Conservation (phyloP, 2,797 vertebrate species). For the Falco naumanni region DNA sequence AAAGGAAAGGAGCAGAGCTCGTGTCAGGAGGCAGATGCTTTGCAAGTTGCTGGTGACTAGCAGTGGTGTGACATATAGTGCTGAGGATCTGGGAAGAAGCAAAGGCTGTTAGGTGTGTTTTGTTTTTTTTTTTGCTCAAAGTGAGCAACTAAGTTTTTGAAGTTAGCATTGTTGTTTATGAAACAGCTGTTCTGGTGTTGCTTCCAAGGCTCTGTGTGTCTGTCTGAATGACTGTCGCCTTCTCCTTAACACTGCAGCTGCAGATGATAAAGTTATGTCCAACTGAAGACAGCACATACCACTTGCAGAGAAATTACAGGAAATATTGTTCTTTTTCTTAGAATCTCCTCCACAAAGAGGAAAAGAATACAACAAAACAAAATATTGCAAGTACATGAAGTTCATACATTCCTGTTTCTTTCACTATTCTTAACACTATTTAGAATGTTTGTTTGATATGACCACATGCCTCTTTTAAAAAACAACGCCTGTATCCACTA, state of each 20-base stretch:
- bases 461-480: conserved; percentile 26
- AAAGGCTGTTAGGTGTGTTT: neutral
- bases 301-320: neutral
- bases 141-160: neutral
- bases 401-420: neutral
- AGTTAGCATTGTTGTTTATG: neutral
- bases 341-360: neutral
- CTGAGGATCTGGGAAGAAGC: neutral
- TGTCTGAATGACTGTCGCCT: neutral
- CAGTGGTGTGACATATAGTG: accelerated
- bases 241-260: neutral
- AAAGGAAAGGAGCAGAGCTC: neutral
- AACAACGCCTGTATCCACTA: neutral
- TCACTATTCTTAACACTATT: neutral
- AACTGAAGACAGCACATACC: neutral
- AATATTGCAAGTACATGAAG: neutral
- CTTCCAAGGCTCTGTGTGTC: neutral
- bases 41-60: neutral
- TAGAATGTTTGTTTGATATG: neutral
- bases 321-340: neutral
- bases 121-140: neutral
- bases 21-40: neutral
- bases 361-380: neutral
- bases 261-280: neutral
- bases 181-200: neutral